Evolutionary conservation across 2,888 invertebrate species (phyloP), one percentile per base, ranked within the genome.

Genomic region (Caenorhabditis angaria): DNA sequence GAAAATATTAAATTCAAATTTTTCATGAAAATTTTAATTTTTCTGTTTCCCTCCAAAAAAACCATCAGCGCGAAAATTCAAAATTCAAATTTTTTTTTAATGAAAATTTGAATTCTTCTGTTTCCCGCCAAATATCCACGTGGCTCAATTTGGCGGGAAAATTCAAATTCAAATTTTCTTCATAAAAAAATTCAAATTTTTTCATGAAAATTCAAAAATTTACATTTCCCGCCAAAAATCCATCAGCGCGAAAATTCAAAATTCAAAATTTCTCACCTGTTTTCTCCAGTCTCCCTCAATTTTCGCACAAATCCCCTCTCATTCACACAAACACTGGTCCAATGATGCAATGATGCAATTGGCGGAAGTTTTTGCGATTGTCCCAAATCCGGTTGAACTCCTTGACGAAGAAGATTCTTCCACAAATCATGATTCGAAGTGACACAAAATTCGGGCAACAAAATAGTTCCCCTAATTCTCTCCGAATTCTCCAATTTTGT

Each of bases 311-410:
- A 59, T 41, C 25, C 48, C 59, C 18, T 24, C 47, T 47, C 12
- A 20, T 32, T 14, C 10, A 71, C 57, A 14, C 28, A 47, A 47
- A 72, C 6, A 54, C 54, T 57, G 1, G 64, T 27, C 72, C 72
- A 72, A 51, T 72, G 68, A 67, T 67, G 68, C 2, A 68, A 14
- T 1, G 67, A 65, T 12, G 72, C 64, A 50, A 72, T 67, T 3
- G 68, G 65, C 20, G 72, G 72, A 0, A 55, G 29, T 35, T 72
- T 68, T 6, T 61, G 61, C 41, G 62, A 62, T 35, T 64, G 61
- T 54, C 72, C 72, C 18, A 72, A 27, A 50, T 72, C 72, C 28
- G 67, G 61, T 25, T 64, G 64, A n/a, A 72, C 58, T 28, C 72
- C 72, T 24, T 65, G 53, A 6, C 57, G n/a, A 56, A 61, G 35